A percentile compares a stretch with the other conserved stretches of the same genome.
phyloP scores from a whole-genome alignment of 2,113 vertebrate genomes.

The Ranitomeya imitator region DNA sequence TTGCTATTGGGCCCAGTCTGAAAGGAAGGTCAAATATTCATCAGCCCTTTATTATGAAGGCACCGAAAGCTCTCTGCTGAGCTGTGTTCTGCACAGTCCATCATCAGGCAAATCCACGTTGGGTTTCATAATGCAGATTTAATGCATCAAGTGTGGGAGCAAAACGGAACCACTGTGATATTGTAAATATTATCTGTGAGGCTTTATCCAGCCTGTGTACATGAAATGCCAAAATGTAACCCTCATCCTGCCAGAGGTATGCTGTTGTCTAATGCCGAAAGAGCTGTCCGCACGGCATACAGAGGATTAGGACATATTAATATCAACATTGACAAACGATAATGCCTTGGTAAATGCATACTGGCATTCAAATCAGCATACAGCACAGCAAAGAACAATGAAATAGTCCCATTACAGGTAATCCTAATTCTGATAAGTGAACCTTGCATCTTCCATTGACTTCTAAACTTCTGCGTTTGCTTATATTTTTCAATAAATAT shows the following conservation, averaged over 20 bases:
- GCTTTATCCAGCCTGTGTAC: constrained; percentile 18
- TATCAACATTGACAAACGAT: not conserved
- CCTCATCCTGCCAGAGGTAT: not conserved
- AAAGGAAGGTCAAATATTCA: constrained; percentile 59
- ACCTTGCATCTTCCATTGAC: too few relatives aligned
- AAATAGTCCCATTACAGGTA: too few relatives aligned
- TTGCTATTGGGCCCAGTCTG: constrained; percentile 55
- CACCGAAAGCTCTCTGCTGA: constrained; percentile 52
- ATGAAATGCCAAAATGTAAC: constrained; percentile 28
- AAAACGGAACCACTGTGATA: constrained; percentile 25
- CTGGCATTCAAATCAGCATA: not conserved
- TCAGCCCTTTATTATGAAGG: constrained; percentile 55
- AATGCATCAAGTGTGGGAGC: constrained; percentile 41
- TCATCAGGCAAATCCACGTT: constrained; percentile 49
- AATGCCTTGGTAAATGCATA: not conserved
- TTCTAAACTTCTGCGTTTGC: too few relatives aligned
- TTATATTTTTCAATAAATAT: too few relatives aligned
- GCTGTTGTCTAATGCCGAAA: not conserved
- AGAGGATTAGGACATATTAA: not conserved
- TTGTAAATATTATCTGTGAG: constrained; percentile 13
- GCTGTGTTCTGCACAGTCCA: constrained; percentile 53
- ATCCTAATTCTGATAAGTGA: too few relatives aligned
- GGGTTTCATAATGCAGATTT: constrained; percentile 55
- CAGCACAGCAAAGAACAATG: too few relatives aligned
- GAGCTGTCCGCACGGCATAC: not conserved